Conservation (phyloP, 53 echinoderm and acorn worm species). For the Temnopleurus reevesii region DNA sequence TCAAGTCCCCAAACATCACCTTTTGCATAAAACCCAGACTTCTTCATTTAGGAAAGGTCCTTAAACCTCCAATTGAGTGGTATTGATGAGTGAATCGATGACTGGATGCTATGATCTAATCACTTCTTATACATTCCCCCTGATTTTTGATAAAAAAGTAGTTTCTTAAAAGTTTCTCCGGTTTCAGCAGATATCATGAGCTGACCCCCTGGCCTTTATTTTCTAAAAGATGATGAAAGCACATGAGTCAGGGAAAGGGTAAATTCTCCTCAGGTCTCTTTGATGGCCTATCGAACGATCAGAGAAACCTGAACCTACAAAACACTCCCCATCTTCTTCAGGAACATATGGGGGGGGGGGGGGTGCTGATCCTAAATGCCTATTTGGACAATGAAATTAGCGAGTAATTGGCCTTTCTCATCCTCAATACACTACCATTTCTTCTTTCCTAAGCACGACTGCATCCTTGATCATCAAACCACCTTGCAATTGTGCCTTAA, state of each 20-base stretch:
- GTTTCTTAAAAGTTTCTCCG: conserved; percentile 37
- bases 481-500: background rate
- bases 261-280: background rate
- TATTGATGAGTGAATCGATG: conserved; percentile 33
- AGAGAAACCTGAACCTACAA: conserved; percentile 29
- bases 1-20: background rate
- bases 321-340: conserved; percentile 26
- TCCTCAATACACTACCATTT: background rate
- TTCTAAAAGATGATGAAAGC: background rate
- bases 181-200: conserved; percentile 30
- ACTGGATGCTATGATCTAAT: background rate
- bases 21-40: background rate
- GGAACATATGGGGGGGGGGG: background rate
- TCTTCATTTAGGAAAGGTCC: background rate
- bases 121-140: background rate
- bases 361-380: conserved; percentile 22
- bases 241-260: conserved; percentile 15
- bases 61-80: background rate
- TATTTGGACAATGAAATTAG: conserved; percentile 58
- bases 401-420: conserved; percentile 10
- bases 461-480: background rate
- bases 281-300: conserved; percentile 2
- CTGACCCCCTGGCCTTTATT: background rate
- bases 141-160: background rate
- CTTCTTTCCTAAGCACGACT: background rate